phyloP scores from a whole-genome alignment of 1,140 invertebrate species.

The Drosophila setifemur region DNA sequence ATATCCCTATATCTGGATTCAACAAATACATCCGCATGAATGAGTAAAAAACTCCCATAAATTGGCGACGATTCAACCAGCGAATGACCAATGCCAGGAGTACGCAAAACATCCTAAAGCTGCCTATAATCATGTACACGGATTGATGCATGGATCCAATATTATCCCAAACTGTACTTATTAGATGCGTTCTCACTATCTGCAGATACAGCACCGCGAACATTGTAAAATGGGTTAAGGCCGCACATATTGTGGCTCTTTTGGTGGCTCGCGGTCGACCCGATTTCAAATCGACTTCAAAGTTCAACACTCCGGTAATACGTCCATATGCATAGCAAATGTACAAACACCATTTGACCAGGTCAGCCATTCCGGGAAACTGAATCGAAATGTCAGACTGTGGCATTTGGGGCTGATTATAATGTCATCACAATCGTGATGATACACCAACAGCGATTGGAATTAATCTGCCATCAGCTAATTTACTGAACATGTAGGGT shows the following conservation, averaged over 20 bases:
- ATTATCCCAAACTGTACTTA: neutral
- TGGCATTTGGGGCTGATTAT: neutral
- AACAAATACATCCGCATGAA: neutral
- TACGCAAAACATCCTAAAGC: constrained; percentile 9
- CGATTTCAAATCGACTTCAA: constrained; percentile 39
- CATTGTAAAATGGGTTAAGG: constrained; percentile 1
- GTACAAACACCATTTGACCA: constrained; percentile 22
- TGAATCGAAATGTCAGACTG: neutral
- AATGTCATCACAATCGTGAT: neutral
- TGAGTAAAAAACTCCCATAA: constrained; percentile 9
- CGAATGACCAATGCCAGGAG: constrained; percentile 16
- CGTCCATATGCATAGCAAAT: constrained; percentile 34
- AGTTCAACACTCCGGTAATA: constrained; percentile 34
- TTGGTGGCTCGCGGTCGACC: constrained; percentile 14
- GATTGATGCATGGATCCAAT: no score
- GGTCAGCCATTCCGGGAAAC: constrained; percentile 37
- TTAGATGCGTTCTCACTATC: neutral
- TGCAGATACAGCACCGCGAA: neutral
- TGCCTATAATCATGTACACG: constrained; percentile 8
- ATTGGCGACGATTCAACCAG: constrained; percentile 23
- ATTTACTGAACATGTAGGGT: constrained; percentile 20
- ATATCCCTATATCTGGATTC: constrained; percentile 14
- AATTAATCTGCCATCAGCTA: neutral
- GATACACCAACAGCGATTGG: no score
- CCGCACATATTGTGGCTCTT: constrained; percentile 25